Percentiles rank a stretch among this genome's conserved stretches.
Conservation (phyloP, 1,140 invertebrate species). For the Aporrectodea caliginosa region DNA sequence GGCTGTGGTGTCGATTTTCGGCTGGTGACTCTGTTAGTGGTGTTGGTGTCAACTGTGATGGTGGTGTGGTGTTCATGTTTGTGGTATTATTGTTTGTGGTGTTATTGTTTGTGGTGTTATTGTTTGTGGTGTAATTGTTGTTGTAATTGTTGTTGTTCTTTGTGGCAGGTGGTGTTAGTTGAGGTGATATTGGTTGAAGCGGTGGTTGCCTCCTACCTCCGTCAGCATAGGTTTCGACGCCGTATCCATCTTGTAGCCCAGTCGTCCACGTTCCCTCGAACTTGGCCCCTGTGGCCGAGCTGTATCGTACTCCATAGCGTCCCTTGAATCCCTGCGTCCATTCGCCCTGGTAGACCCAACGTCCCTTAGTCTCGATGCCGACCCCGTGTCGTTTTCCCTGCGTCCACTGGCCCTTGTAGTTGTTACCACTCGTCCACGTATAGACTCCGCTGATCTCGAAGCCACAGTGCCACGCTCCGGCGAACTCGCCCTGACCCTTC, state of each 20-base stretch:
- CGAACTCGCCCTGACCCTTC: slow-evolving; percentile 91
- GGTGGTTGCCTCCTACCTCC: slow-evolving; percentile 67
- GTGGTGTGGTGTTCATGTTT: neutral
- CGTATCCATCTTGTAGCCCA: slow-evolving; percentile 97
- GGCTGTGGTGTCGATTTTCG: neutral
- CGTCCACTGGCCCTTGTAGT: slow-evolving; percentile 98
- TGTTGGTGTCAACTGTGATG: neutral
- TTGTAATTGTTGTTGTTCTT: neutral
- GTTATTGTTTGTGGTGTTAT: neutral
- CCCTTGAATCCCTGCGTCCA: slow-evolving; percentile 99
- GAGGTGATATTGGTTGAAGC: neutral
- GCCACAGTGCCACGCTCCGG: slow-evolving; percentile 97
- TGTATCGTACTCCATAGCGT: slow-evolving; percentile 93
- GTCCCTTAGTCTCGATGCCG: slow-evolving; percentile 90
- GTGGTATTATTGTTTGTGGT: neutral
- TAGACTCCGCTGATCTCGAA: slow-evolving; percentile 99
- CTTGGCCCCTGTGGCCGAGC: slow-evolving; percentile 88
- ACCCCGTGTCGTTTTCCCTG: slow-evolving; percentile 97
- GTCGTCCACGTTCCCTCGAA: slow-evolving; percentile 99
- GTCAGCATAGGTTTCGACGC: slow-evolving; percentile 98
- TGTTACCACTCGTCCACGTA: slow-evolving; percentile 94
- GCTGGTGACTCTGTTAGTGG: neutral
- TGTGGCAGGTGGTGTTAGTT: neutral
- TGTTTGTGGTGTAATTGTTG: neutral
- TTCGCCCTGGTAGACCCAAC: slow-evolving; percentile 97